These are phyloP conservation scores for Lepisosteus oculatus DNA, from an alignment of 2,113 vertebrate species.

Conservation along the genomic window DNA sequence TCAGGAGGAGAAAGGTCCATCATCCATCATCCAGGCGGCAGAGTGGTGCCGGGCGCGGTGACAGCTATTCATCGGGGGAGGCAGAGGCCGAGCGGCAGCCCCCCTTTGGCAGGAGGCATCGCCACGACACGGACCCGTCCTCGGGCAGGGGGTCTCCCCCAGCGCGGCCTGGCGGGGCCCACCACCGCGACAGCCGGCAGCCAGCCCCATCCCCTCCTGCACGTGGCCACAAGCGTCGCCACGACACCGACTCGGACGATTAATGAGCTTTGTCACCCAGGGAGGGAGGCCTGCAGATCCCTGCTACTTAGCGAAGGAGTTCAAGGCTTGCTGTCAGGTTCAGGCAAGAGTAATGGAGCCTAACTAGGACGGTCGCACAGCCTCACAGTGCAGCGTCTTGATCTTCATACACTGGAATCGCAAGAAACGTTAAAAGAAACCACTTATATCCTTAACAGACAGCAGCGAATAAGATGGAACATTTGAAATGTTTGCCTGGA, in stretches of 20 bases:
- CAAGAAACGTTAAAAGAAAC: too few species aligned
- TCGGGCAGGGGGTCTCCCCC: slow-evolving; percentile 48
- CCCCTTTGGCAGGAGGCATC: slow-evolving; percentile 41
- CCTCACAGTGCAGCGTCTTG: too few species aligned
- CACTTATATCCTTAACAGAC: too few species aligned
- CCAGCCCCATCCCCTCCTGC: slow-evolving; percentile 43
- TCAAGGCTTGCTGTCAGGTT: too few species aligned
- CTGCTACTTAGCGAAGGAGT: too few species aligned
- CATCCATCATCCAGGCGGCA: slow-evolving; percentile 70
- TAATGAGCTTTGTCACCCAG: slow-evolving; percentile 35
- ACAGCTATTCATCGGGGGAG: slow-evolving; percentile 61
- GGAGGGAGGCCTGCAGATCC: too few species aligned
- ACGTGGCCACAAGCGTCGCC: slow-evolving; percentile 59
- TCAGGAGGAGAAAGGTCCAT: slow-evolving; percentile 62
- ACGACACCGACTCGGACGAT: slow-evolving; percentile 69
- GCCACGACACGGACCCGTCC: slow-evolving; percentile 46
- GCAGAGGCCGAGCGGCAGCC: slow-evolving; percentile 44
- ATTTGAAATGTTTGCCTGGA: too few species aligned
- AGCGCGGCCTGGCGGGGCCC: slow-evolving; percentile 10
- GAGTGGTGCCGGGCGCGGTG: slow-evolving; percentile 63
- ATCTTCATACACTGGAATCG: too few species aligned
- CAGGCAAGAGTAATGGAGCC: too few species aligned
- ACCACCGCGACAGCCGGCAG: slow-evolving; percentile 40
- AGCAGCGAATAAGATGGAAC: too few species aligned
- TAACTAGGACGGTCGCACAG: too few species aligned